Evolutionary conservation across 1,140 invertebrate genomes (phyloP), one percentile per base, ranked within the genome.

Genomic region (Neodiprion lecontei): DNA sequence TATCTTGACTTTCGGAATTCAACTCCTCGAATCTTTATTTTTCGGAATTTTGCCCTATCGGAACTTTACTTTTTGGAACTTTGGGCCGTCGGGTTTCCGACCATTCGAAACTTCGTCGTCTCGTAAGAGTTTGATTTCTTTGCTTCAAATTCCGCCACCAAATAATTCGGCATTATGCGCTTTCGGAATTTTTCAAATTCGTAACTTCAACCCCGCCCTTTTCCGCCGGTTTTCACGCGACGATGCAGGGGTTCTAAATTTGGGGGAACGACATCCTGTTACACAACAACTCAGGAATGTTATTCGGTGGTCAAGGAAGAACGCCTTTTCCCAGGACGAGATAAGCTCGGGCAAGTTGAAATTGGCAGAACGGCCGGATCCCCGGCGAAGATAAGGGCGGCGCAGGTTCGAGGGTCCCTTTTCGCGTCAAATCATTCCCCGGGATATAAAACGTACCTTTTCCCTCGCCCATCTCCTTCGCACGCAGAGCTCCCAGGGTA

Each of bases 381-480:
- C 53, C 53, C 11, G 53, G n/a, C 53, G n/a, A 61, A 61, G 53
- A 61, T 61, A 61, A 61, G 53, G 53, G 53, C 3, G 5, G 1
- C 28, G 28, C 28, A 40, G 28, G 28, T 40, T 12, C 53, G 53
- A 61, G 53, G 53, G 53, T 61, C n/a, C 53, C 53, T 17, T 61
- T 17, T 4, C 53, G 53, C 53, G 53, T 14, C 28, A 61, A 61
- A 17, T 40, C 11, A 61, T 61, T 61, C 53, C n/a, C 11, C n/a
- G 4, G n/a, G 53, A 61, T 61, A 61, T 61, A 61, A 61, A 74
- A 81, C 80, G 84, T 82, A 88, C 86, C 83, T 83, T 83, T 88
- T 49, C 86, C 86, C 47, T 88, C 86, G 40, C 83, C 81, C 48
- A 84, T 80, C 68, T 88, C 87, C 76, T 87, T 88, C 10, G 79